A percentile compares a stretch with the other conserved stretches of the same genome.
These are phyloP conservation scores for Dorcus hopei DNA, from an alignment of 2,888 invertebrate species.

Conservation along the genomic window DNA sequence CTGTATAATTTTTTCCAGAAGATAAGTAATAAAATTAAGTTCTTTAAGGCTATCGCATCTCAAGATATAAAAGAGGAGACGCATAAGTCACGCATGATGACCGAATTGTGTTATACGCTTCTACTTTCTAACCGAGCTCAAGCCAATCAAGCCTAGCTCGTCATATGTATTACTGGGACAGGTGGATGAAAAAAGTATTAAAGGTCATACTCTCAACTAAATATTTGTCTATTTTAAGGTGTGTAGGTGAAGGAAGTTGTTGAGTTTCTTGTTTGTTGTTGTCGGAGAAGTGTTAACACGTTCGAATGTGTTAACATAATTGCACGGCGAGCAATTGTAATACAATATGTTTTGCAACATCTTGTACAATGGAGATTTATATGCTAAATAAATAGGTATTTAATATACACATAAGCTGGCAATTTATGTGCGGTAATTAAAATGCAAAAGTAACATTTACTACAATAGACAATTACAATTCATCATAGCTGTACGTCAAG, in stretches of 20 bases:
- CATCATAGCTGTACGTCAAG: background rate
- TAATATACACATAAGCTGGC: background rate
- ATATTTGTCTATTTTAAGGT: constrained; percentile 18
- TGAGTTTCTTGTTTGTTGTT: constrained; percentile 17
- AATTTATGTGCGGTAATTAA: constrained; percentile 10
- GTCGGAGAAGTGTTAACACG: constrained; percentile 24
- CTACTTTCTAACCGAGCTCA: constrained; percentile 33
- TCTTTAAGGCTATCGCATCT: constrained; percentile 14
- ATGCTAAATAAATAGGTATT: background rate
- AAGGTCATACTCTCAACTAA: constrained; percentile 25
- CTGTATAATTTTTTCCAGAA: constrained; percentile 5
- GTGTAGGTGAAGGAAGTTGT: constrained; percentile 18
- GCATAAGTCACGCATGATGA: constrained; percentile 32
- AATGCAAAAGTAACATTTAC: constrained; percentile 8
- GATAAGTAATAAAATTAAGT: constrained; percentile 10
- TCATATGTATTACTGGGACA: constrained; percentile 29
- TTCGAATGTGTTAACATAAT: constrained; percentile 22
- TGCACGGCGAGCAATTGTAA: constrained; percentile 21
- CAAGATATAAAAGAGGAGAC: constrained; percentile 13
- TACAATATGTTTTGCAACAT: constrained; percentile 21
- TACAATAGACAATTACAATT: constrained; percentile 4
- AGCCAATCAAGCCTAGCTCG: constrained; percentile 24
- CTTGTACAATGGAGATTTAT: constrained; percentile 7
- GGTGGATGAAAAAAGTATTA: constrained; percentile 24
- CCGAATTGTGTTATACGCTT: constrained; percentile 28